Evolutionary conservation across 2,113 vertebrate genomes (phyloP).

Genomic region (Ploceus nigricollis): DNA sequence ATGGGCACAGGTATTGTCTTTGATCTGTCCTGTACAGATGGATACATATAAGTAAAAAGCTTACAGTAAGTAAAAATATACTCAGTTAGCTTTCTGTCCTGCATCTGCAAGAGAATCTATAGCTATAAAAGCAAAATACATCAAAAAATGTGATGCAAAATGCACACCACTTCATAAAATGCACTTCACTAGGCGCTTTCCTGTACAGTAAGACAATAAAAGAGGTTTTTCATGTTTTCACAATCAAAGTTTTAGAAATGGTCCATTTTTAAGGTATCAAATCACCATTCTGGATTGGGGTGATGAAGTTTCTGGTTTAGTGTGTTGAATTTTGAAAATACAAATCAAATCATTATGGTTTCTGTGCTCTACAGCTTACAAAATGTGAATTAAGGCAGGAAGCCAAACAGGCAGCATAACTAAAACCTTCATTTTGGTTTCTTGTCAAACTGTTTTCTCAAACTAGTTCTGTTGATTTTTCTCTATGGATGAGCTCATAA

Average conservation of each 20-base stretch:
- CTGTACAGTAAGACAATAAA: background rate
- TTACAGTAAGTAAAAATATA: background rate
- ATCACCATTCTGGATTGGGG: background rate
- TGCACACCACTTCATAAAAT: background rate
- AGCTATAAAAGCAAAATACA: background rate
- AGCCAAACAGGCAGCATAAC: background rate
- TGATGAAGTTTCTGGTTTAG: background rate
- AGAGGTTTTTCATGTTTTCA: background rate
- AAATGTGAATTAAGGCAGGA: conserved; percentile 11
- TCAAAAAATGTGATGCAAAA: background rate
- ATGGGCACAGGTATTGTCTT: background rate
- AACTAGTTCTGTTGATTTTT: conserved; percentile 23
- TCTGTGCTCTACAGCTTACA: background rate
- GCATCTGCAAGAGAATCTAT: background rate
- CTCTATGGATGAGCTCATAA: background rate
- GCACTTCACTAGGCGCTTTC: fast-evolving
- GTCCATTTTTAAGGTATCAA: background rate
- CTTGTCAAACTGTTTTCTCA: conserved; percentile 24
- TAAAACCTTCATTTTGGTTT: conserved; percentile 28
- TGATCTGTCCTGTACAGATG: background rate
- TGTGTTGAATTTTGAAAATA: background rate
- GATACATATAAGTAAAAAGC: background rate
- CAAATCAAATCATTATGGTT: background rate
- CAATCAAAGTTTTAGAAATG: background rate
- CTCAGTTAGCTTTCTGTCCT: background rate